phyloP scores from a whole-genome alignment of 2,888 invertebrate species.

The Dynastes tityus region DNA sequence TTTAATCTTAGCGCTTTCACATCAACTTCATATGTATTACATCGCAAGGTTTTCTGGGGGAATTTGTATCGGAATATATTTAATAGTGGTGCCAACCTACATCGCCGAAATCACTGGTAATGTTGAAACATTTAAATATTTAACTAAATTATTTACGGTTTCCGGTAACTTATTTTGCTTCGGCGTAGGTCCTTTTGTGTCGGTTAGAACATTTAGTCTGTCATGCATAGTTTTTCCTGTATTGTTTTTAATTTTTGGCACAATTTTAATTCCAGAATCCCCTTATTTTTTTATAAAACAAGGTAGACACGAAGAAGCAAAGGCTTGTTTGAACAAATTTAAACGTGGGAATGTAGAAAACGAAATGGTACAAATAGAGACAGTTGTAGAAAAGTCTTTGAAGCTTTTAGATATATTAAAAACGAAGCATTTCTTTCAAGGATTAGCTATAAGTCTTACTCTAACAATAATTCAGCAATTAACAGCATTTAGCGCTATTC shows the following conservation, averaged over 20 bases:
- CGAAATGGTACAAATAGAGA: conserved; percentile 62
- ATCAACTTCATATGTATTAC: conserved; percentile 47
- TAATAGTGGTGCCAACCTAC: conserved; percentile 85
- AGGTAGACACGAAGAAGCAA: conserved; percentile 72
- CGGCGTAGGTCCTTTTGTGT: conserved; percentile 50
- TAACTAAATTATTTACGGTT: conserved; percentile 46
- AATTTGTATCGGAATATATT: conserved; percentile 65
- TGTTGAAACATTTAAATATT: conserved; percentile 50
- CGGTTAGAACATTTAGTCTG: conserved; percentile 37
- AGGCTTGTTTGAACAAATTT: conserved; percentile 77
- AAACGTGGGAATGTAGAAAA: conserved; percentile 75
- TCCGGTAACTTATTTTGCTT: conserved; percentile 51
- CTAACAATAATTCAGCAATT: conserved; percentile 82
- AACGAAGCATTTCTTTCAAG: conserved; percentile 81
- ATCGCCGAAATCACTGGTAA: conserved; percentile 80
- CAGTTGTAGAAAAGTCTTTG: conserved; percentile 62
- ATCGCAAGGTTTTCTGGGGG: conserved; percentile 42
- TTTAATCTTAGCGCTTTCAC: conserved; percentile 51
- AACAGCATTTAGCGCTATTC: conserved; percentile 85
- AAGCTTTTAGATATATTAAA: conserved; percentile 69
- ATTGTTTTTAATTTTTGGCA: conserved; percentile 46
- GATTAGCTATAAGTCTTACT: conserved; percentile 79
- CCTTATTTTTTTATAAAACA: conserved; percentile 51
- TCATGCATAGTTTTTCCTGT: conserved; percentile 42
- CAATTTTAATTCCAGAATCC: conserved; percentile 52